Percentiles rank a stretch among this genome's conserved stretches.
phyloP scores from a whole-genome alignment of 2,113 vertebrate species.

The Cyanocitta stelleri region DNA sequence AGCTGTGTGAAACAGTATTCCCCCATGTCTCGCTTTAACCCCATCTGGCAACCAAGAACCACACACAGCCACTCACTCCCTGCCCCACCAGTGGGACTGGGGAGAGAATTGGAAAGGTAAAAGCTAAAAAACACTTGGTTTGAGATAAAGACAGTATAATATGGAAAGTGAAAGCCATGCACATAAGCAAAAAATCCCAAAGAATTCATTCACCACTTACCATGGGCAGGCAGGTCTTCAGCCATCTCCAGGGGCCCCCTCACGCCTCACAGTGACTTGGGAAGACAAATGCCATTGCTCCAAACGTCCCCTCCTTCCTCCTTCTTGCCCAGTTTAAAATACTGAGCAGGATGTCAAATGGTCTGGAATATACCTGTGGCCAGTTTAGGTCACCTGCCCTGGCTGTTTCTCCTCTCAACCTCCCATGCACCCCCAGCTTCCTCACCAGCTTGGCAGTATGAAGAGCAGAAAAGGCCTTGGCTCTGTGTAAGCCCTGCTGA shows the following conservation, averaged over 20 bases:
- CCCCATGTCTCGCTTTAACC: neutral
- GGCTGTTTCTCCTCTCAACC: neutral
- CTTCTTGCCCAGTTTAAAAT: neutral
- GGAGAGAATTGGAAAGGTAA: neutral
- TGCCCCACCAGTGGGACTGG: neutral
- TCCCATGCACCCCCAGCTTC: neutral
- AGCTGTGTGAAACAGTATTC: neutral
- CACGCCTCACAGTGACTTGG: accelerated
- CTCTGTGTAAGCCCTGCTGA: neutral
- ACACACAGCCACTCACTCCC: neutral
- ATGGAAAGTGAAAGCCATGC: neutral
- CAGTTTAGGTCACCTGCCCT: neutral
- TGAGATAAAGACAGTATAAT: neutral
- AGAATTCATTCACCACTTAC: neutral
- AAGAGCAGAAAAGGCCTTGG: neutral
- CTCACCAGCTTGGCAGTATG: neutral
- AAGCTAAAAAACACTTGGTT: neutral
- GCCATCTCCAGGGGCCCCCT: neutral
- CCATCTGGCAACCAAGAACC: neutral
- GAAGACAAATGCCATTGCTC: neutral
- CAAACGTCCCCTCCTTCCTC: neutral
- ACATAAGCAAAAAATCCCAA: neutral
- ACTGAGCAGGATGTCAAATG: neutral
- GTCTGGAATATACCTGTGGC: neutral
- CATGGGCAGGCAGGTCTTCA: neutral